Base-by-base conservation (phyloP, 1,140 invertebrate genomes). In the Piezodorus guildinii region DNA sequence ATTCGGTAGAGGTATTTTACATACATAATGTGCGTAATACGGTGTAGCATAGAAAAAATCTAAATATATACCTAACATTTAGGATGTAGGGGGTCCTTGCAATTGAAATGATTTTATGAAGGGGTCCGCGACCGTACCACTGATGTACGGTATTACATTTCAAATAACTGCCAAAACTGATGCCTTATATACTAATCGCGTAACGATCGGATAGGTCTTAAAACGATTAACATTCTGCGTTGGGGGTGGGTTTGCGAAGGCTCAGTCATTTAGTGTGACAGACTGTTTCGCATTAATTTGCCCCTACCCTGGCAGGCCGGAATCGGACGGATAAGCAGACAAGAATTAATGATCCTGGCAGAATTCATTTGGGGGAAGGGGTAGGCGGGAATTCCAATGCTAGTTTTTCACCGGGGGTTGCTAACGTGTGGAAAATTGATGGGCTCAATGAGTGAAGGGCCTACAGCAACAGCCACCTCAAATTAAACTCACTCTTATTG, bases 311-410 rank as follows among this genome's bases (percentile, higher is more conserved):
- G 19, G 52, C 19, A 25, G 19, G 17, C 9, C 21, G 17, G 52
- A 56, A 56, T 56, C 52, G 19, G 52, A 56, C 52, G 52, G 52
- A 56, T 56, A 56, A 56, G 23, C 52, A 56, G 52, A 56, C 52
- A 56, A 56, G 52, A 56, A 56, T 56, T 56, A 56, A 56, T 56
- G 52, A 56, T 56, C 19, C 52, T 56, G 34, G 34, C 34, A 16
- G 52, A 19, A 23, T 19, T 23, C 19, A 23, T 17, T 17, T 17
- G 46, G 46, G 46, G 19, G 46, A 49, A 49, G 46, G 46, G 46
- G 46, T 49, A 49, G 46, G 46, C 3, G 46, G 46, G 46, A 56
- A 56, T 56, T 56, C 52, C 52, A 56, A 56, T 56, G 52, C 52
- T 56, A 56, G 52, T 56, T 56, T 56, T 56, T 56, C 52, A 56